Percentiles rank a stretch among this genome's conserved stretches.
Conservation (phyloP, 2,113 vertebrate species). For the Cynoglossus semilaevis region DNA sequence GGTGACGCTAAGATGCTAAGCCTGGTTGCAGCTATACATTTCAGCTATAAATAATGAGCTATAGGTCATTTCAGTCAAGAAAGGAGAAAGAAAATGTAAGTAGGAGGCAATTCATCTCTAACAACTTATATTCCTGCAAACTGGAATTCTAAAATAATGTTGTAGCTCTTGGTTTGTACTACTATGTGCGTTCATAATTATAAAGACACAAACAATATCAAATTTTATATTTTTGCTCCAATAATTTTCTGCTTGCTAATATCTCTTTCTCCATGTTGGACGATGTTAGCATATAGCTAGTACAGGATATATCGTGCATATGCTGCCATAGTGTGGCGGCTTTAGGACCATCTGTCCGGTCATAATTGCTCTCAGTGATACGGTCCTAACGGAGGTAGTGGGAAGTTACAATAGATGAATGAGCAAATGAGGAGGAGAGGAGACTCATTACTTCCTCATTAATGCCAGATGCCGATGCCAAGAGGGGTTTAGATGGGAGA, state of each 20-base stretch:
- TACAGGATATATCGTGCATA: slow-evolving; percentile 13
- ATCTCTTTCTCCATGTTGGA: background rate
- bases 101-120: no score
- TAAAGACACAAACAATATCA: no score
- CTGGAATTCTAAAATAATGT: no score
- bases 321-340: background rate
- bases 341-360: slow-evolving; percentile 40
- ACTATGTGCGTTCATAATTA: no score
- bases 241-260: background rate
- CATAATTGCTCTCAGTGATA: slow-evolving; percentile 39
- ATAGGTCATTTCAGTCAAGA: no score
- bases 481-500: slow-evolving; percentile 43
- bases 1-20: background rate
- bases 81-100: no score
- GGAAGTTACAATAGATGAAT: slow-evolving; percentile 58
- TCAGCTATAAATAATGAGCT: no score
- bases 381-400: slow-evolving; percentile 23
- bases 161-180: no score
- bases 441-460: slow-evolving; percentile 69
- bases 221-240: no score
- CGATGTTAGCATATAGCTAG: no score
- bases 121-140: no score
- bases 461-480: slow-evolving; percentile 64
- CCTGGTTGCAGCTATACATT: no score
- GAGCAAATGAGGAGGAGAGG: slow-evolving; percentile 50